phyloP scores from a whole-genome alignment of 53 echinoderm and acorn worm species.

The Apostichopus leukothele region DNA sequence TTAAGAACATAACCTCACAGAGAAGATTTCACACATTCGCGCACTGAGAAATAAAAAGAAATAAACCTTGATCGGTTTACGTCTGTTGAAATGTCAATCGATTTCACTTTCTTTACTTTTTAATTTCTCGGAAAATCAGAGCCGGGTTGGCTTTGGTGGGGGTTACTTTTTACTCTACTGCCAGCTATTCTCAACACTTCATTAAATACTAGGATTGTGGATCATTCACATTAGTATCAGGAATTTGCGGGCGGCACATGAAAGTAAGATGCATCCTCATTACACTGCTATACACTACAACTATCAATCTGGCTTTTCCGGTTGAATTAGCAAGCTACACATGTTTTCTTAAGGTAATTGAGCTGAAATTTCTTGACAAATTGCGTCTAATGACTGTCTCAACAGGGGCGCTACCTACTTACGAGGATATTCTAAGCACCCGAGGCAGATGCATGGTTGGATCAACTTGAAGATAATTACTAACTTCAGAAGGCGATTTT shows the following conservation, averaged over 20 bases:
- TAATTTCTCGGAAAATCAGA: too few species aligned
- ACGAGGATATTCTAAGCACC: constrained; percentile 35
- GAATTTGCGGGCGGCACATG: constrained; percentile 15
- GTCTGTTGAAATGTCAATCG: too few species aligned
- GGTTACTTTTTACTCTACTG: not conserved
- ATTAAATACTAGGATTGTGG: not conserved
- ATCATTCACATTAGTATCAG: not conserved
- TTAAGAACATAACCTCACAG: too few species aligned
- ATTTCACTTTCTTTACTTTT: too few species aligned
- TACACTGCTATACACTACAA: not conserved
- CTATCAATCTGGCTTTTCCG: constrained; percentile 8
- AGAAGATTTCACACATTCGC: too few species aligned
- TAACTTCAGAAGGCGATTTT: not conserved
- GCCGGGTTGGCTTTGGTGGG: too few species aligned
- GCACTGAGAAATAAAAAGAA: too few species aligned
- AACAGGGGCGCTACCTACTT: constrained; percentile 43
- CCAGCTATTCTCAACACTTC: not conserved
- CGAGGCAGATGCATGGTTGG: constrained; percentile 21
- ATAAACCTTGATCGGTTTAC: too few species aligned
- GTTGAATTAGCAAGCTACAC: constrained; percentile 30
- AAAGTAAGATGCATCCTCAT: not conserved
- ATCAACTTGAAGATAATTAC: constrained; percentile 22
- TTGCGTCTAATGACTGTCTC: constrained; percentile 40
- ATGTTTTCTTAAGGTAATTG: constrained; percentile 43
- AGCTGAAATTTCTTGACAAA: constrained; percentile 37